Base-by-base conservation (phyloP, 2,113 vertebrate species). In the Trinectes maculatus region DNA sequence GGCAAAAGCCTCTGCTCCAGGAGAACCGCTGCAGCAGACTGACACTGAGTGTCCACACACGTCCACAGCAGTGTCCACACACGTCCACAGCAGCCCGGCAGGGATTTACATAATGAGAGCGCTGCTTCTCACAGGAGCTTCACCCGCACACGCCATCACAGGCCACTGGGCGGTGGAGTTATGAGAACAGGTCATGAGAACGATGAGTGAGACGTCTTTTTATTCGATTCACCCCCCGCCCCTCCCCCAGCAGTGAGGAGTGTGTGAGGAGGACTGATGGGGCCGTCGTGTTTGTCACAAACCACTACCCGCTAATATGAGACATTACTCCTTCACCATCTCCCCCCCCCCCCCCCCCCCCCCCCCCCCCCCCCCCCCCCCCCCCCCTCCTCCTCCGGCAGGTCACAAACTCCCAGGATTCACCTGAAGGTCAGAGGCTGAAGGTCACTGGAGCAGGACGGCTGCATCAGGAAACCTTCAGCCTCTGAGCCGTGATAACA, bases 201-300 rank as follows among this genome's bases (percentile, higher is more conserved):
- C n/a, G n/a, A n/a, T n/a, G n/a, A n/a, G n/a, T n/a, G n/a, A n/a
- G n/a, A n/a, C n/a, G n/a, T n/a, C n/a, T n/a, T n/a, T n/a, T n/a
- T n/a, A n/a, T n/a, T n/a, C n/a, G n/a, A n/a, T n/a, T n/a, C n/a
- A n/a, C n/a, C n/a, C n/a, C n/a, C n/a, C n/a, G n/a, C 37, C 5
- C 15, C 39, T 6, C 39, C 39, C 3, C 10, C 40, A 2, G n/a
- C 40, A n/a, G 18, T 18, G n/a, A 19, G 2, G 18, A 19, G 61
- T n/a, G n/a, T n/a, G n/a, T n/a, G n/a, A n/a, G n/a, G 8, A 59
- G 36, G 66, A 74, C 73, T 69, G 67, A 83, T 83, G 74, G 74
- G 55, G 29, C 55, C 71, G 31, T 54, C 37, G 58, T 54, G 72
- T 74, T 63, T 71, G 63, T 84, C 79, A 80, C 84, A 75, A 75